Base-by-base conservation (phyloP, 2,113 vertebrate species). In the Nerophis ophidion region DNA sequence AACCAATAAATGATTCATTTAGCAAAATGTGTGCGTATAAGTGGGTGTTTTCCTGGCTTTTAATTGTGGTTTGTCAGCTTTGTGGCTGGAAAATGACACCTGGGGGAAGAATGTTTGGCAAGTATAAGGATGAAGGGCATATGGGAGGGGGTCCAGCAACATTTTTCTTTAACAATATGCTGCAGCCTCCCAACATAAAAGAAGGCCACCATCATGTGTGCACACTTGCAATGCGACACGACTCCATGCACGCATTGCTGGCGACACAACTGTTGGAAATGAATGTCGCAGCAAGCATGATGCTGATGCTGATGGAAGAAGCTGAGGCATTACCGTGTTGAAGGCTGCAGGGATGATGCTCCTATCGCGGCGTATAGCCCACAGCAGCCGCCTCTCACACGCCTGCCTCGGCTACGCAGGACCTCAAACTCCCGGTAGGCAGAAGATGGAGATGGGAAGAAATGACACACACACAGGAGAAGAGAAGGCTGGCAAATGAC, bases 301-400 rank as follows among this genome's bases (percentile, higher is more conserved):
- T 60, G 56, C 57, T 55, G 60, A 60, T 38, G 55, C 46, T 16
- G 48, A 38, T 59, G 26, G 26, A 26, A 26, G 14, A 51, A 40
- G 16, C 2, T n/a, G 61, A 48, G 66, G 76, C 81, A 70, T 86
- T 90, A 91, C 89, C 89, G 82, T 89, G 80, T 66, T 56, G 40
- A 44, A 12, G 74, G 83, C 84, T 75, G 75, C 61, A 68, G 71
- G 66, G 81, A 75, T 16, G 52, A 54, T 83, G 83, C 76, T 89
- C 82, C 76, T 71, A 78, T 82, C 83, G 82, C 6, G 40, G 38
- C 10, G 79, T 88, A 79, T 26, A 26, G 3, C 82, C 86, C 86
- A 76, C 75, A 84, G 86, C 88, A 90, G 87, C 88, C 84, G 84
- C 82, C 79, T 77, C 81, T 82, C 85, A 77, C 87, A 77, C 81